Evolutionary conservation across 2,113 vertebrate genomes (phyloP).

Genomic region (Grallaria varia): DNA sequence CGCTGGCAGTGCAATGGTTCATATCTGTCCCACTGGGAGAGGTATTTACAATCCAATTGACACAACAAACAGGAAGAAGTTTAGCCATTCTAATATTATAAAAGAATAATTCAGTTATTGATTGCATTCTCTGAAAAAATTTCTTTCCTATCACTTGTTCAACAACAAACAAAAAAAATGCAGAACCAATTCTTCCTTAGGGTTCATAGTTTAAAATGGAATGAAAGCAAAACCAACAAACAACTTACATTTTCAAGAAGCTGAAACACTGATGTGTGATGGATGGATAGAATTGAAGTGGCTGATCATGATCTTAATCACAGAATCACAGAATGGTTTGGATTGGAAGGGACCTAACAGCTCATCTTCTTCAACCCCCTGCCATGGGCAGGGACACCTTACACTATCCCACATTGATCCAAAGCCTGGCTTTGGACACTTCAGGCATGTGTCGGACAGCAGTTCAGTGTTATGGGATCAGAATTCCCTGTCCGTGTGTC

Average conservation of each 20-base stretch:
- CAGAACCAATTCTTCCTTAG: not conserved
- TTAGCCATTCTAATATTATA: not conserved
- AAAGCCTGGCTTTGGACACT: not conserved
- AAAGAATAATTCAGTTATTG: not conserved
- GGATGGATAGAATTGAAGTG: not conserved
- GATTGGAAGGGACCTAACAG: not conserved
- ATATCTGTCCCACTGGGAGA: not conserved
- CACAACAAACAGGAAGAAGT: not conserved
- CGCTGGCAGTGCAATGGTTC: not conserved
- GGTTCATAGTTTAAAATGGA: not conserved
- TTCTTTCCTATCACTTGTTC: not conserved
- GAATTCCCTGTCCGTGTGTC: too few relatives aligned
- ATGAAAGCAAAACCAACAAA: not conserved
- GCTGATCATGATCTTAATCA: not conserved
- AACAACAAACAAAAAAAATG: accelerated
- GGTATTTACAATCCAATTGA: not conserved
- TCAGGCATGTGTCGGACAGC: not conserved
- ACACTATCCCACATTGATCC: not conserved
- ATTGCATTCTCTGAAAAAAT: not conserved
- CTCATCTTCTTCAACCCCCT: accelerated
- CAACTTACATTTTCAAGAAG: not conserved
- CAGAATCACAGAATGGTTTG: too few relatives aligned
- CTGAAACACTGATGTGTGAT: not conserved
- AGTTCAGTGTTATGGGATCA: too few relatives aligned
- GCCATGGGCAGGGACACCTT: not conserved